phyloP scores from a whole-genome alignment of 92 coral and sea anemone species.

The Bergia puertoricense region DNA sequence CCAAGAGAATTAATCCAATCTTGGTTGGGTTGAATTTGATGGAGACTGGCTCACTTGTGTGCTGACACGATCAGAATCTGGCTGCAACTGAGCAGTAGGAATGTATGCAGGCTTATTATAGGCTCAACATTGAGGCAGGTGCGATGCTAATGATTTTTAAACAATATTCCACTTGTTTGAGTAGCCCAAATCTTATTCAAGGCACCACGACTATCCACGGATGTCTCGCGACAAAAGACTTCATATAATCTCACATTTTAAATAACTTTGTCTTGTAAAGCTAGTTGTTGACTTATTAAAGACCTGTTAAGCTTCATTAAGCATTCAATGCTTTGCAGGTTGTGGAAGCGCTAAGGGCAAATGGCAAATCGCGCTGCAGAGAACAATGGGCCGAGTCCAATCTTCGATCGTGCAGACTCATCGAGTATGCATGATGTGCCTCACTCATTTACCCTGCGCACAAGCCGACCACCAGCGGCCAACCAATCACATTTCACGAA shows the following conservation, averaged over 20 bases:
- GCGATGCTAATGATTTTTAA: constrained; percentile 37
- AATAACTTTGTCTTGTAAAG: constrained; percentile 68
- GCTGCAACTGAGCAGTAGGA: constrained; percentile 42
- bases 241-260: constrained; percentile 67
- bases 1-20: not conserved
- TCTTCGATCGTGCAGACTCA: constrained; percentile 57
- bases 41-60: constrained; percentile 18
- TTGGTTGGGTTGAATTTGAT: not conserved
- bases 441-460: constrained; percentile 22
- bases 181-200: constrained; percentile 57
- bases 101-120: constrained; percentile 30
- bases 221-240: constrained; percentile 73
- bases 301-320: constrained; percentile 82
- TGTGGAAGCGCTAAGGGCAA: constrained; percentile 61
- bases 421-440: constrained; percentile 91
- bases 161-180: constrained; percentile 86
- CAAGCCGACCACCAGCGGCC: constrained; percentile 53
- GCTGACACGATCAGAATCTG: constrained; percentile 23
- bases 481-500: constrained; percentile 63
- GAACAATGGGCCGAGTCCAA: constrained; percentile 72
- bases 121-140: constrained; percentile 34
- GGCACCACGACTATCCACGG: constrained; percentile 69
- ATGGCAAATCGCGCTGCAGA: constrained; percentile 64
- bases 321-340: constrained; percentile 84
- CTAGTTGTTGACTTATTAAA: constrained; percentile 86